A percentile compares a stretch with the other conserved stretches of the same genome.
These are phyloP conservation scores for Tromatobia lineatoria DNA, from an alignment of 2,888 invertebrate species.

Conservation along the genomic window DNA sequence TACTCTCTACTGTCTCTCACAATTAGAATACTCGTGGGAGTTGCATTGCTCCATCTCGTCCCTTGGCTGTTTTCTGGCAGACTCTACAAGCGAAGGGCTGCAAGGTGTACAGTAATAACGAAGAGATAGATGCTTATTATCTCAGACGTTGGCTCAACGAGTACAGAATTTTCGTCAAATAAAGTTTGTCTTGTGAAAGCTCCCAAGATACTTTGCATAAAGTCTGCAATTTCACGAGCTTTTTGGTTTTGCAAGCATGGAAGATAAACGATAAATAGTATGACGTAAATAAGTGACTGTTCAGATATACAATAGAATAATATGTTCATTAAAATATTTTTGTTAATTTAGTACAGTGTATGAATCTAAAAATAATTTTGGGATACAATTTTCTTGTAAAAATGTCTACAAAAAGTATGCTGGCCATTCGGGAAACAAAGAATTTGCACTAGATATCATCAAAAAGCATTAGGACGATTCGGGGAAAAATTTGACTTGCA, in stretches of 20 bases:
- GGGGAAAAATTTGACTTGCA: too few species aligned
- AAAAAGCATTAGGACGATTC: too few species aligned
- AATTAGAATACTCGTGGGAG: constrained; percentile 83
- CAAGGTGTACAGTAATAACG: constrained; percentile 65
- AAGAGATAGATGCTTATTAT: constrained; percentile 75
- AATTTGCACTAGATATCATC: too few species aligned
- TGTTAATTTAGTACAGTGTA: too few species aligned
- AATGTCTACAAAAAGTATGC: too few species aligned
- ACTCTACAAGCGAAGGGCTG: constrained; percentile 47
- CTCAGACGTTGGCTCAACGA: constrained; percentile 13
- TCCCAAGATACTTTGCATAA: not conserved
- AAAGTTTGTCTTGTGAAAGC: constrained; percentile 25
- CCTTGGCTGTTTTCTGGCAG: constrained; percentile 65
- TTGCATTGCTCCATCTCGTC: constrained; percentile 49
- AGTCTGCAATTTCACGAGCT: constrained; percentile 7
- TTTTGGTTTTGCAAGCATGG: constrained; percentile 23
- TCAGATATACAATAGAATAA: too few species aligned
- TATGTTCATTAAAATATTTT: too few species aligned
- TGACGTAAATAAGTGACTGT: too few species aligned
- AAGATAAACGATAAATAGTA: too few species aligned
- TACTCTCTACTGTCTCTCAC: constrained; percentile 79
- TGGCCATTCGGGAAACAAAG: too few species aligned
- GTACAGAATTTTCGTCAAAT: constrained; percentile 29
- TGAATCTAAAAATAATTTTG: too few species aligned
- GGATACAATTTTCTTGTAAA: too few species aligned